These are phyloP conservation scores for Varroa destructor DNA, from an alignment of 1,140 invertebrate genomes.

Conservation along the genomic window DNA sequence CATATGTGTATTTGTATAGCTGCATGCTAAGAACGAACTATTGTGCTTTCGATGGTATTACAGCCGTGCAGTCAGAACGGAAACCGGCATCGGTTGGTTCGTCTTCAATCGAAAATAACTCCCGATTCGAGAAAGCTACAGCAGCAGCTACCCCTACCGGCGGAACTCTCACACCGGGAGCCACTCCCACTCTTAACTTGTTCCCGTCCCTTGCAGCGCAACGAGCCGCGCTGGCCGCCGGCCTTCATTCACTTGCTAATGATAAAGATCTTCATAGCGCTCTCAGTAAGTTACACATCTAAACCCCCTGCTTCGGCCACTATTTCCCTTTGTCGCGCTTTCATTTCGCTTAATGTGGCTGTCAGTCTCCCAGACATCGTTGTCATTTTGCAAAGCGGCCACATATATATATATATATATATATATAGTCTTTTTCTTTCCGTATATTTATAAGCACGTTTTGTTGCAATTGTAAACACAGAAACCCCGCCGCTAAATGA, in stretches of 20 bases:
- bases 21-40: no score
- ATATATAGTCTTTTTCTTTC: no score
- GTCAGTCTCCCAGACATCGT: no score
- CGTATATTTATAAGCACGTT: no score
- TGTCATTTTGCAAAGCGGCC: no score
- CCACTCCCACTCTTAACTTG: conserved; percentile 6
- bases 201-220: conserved; percentile 4
- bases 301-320: no score
- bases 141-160: background rate
- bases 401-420: no score
- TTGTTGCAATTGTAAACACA: no score
- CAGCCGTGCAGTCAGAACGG: conserved; percentile 50
- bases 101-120: conserved; percentile 5
- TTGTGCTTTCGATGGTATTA: conserved; percentile 28
- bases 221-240: conserved; percentile 12
- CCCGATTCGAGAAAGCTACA: conserved; percentile 17
- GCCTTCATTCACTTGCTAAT: conserved; percentile 6
- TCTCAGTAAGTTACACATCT: conserved; percentile 1
- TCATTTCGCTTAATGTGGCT: no score
- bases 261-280: conserved; percentile 22
- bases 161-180: background rate
- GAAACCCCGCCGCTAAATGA: no score
- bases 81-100: conserved; percentile 37
- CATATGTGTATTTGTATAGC: no score
- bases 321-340: no score